Evolutionary conservation across 2,113 vertebrate genomes (phyloP).

Genomic region (Oenanthe melanoleuca): DNA sequence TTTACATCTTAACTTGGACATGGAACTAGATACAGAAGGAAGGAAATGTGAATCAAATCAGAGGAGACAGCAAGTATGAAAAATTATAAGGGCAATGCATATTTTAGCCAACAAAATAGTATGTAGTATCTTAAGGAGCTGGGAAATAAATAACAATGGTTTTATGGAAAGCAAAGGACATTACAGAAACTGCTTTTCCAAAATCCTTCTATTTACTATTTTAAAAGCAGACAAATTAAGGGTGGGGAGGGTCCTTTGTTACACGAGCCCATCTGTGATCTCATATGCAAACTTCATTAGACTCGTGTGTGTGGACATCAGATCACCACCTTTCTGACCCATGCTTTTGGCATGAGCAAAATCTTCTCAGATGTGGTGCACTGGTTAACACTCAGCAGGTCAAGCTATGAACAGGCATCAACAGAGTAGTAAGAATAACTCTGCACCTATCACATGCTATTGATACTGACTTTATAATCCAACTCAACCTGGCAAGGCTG

Average conservation of each 20-base stretch:
- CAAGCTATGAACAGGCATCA: background rate
- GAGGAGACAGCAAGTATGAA: constrained; percentile 8
- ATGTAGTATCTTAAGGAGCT: background rate
- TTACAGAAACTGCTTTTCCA: background rate
- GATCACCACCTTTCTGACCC: background rate
- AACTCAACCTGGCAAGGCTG: background rate
- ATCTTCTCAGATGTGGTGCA: background rate
- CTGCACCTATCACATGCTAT: background rate
- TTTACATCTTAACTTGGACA: constrained; percentile 17
- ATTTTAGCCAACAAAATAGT: background rate
- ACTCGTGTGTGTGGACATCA: no score
- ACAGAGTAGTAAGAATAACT: background rate
- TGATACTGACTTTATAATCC: background rate
- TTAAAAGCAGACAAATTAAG: background rate
- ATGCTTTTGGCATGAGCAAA: background rate
- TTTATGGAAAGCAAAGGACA: background rate
- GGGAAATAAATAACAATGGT: background rate
- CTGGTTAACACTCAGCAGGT: background rate
- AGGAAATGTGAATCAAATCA: background rate
- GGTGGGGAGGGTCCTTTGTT: background rate
- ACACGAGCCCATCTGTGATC: accelerated
- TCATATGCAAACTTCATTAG: background rate
- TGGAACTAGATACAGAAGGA: background rate
- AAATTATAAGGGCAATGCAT: background rate
- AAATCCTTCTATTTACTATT: background rate